phyloP scores from a whole-genome alignment of 64 coral and sea anemone genomes.

The Montipora efflorescens region DNA sequence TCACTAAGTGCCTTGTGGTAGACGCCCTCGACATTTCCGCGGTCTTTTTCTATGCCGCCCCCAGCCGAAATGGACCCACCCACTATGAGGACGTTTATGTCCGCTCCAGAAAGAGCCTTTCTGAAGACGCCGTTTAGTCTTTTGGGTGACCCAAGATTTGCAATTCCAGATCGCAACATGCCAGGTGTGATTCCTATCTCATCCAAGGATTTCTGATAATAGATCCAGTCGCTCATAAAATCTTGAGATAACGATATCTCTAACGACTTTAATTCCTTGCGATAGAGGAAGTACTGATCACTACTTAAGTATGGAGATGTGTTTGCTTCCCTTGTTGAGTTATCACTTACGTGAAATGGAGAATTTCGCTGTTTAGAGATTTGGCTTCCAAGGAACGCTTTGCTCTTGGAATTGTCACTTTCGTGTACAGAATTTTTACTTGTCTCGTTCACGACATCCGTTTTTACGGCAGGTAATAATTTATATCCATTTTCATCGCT shows the following conservation, averaged over 20 bases:
- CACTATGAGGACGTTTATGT: conserved; percentile 80
- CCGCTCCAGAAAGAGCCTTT: conserved; percentile 73
- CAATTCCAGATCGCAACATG: conserved; percentile 81
- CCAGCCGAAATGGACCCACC: conserved; percentile 98
- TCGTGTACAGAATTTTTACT: not conserved
- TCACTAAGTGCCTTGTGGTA: conserved; percentile 83
- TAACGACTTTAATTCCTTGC: conserved; percentile 66
- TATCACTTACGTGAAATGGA: not conserved
- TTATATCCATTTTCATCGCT: not conserved
- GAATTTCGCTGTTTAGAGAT: not conserved
- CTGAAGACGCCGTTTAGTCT: conserved; percentile 63
- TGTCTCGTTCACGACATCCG: not conserved
- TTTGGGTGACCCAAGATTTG: conserved; percentile 76
- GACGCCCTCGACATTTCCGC: conserved; percentile 88
- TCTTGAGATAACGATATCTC: conserved; percentile 80
- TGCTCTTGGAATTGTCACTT: not conserved
- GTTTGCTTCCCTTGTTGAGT: not conserved
- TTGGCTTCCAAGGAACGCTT: not conserved
- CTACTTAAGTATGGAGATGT: not conserved
- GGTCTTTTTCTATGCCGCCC: conserved; percentile 89
- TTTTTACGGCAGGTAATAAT: not conserved
- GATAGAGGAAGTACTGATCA: not conserved
- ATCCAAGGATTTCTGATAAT: conserved; percentile 84
- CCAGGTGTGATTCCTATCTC: conserved; percentile 78
- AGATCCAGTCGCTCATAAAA: conserved; percentile 90